phyloP scores from a whole-genome alignment of 2,113 vertebrate species.

The Callithrix jacchus region DNA sequence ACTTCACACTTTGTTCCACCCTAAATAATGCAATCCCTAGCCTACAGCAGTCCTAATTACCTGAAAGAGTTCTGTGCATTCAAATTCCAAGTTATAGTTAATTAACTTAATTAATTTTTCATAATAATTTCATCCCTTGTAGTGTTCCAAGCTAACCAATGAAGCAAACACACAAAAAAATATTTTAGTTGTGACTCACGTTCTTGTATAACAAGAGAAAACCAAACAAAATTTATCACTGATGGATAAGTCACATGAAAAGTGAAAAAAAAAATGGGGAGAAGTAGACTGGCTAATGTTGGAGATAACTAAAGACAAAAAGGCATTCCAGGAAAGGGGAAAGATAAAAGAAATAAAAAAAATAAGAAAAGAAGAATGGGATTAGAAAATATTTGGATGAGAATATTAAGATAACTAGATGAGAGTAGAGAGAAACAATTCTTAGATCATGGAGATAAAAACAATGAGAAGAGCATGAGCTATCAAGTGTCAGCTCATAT shows the following conservation, averaged over 20 bases:
- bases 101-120: constrained; percentile 71
- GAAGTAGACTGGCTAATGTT: background rate
- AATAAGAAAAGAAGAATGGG: background rate
- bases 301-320: background rate
- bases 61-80: constrained; percentile 63
- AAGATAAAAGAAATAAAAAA: background rate
- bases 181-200: constrained; percentile 56
- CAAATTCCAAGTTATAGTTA: constrained; percentile 60
- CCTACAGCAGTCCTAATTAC: constrained; percentile 51
- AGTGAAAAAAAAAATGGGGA: background rate
- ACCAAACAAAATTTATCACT: background rate
- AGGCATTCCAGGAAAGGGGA: background rate
- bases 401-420: background rate
- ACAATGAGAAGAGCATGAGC: background rate
- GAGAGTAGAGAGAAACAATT: background rate
- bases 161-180: constrained; percentile 42
- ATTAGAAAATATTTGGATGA: background rate
- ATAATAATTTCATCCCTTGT: constrained; percentile 63
- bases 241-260: background rate
- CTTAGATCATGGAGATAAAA: background rate
- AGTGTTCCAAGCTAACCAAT: constrained; percentile 34
- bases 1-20: constrained; percentile 31
- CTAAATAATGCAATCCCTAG: constrained; percentile 48
- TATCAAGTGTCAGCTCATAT: background rate
- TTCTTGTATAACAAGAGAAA: background rate